phyloP scores from a whole-genome alignment of 2,888 invertebrate genomes.

The Branchipolynoe longqiensis region DNA sequence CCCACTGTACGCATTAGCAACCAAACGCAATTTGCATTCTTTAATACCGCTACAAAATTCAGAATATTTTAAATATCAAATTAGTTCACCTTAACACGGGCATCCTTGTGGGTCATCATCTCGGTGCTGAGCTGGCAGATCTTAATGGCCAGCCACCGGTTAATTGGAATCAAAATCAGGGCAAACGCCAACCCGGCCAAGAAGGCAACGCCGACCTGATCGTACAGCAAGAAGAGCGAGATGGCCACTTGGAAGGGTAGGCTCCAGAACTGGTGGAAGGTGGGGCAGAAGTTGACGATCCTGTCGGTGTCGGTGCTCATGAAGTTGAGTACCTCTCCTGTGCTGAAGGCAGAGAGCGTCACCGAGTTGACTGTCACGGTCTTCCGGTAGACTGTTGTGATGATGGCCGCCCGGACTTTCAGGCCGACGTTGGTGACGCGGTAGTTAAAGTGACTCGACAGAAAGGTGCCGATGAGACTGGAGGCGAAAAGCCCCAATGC shows the following conservation, averaged over 20 bases:
- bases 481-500: constrained; percentile 86
- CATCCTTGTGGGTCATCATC: constrained; percentile 95
- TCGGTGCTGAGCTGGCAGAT: constrained; percentile 92
- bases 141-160: constrained; percentile 92
- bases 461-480: constrained; percentile 88
- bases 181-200: constrained; percentile 94
- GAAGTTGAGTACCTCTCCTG: constrained; percentile 96
- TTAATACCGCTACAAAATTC: too few relatives aligned
- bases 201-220: constrained; percentile 93
- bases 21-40: too few relatives aligned
- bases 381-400: constrained; percentile 91
- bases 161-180: constrained; percentile 93
- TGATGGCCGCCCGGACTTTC: constrained; percentile 89
- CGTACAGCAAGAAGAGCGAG: constrained; percentile 75
- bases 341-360: constrained; percentile 79
- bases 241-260: constrained; percentile 90
- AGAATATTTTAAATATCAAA: too few relatives aligned
- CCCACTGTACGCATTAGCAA: too few relatives aligned
- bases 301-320: constrained; percentile 98
- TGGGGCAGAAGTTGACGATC: constrained; percentile 96
- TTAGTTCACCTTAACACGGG: constrained; percentile 89
- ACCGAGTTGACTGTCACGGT: constrained; percentile 84
- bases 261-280: constrained; percentile 98
- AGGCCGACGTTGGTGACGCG: constrained; percentile 86
- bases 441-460: constrained; percentile 94